Percentiles rank a stretch among this genome's conserved stretches.
These are phyloP conservation scores for Bergia sp. DNA, from an alignment of 92 coral and sea anemone genomes.

Conservation along the genomic window DNA sequence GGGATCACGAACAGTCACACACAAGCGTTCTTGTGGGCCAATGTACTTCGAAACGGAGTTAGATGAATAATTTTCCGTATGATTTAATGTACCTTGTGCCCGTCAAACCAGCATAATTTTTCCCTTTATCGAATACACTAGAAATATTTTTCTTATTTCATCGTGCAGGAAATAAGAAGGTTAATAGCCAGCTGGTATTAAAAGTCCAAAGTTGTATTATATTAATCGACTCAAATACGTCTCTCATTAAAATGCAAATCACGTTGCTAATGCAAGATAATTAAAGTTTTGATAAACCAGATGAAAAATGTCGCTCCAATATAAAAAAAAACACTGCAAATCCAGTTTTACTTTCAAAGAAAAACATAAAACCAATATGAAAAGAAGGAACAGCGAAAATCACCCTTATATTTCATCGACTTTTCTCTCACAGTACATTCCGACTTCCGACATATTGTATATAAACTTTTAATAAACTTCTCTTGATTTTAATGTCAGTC, in stretches of 20 bases:
- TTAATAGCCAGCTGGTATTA: not conserved
- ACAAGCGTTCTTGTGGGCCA: too few relatives aligned
- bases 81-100: too few relatives aligned
- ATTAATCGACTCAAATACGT: not conserved
- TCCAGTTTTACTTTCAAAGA: not conserved
- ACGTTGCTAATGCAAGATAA: not conserved
- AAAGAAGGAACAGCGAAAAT: not conserved
- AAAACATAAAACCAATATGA: too few relatives aligned
- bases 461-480: not conserved
- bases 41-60: too few relatives aligned
- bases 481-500: not conserved
- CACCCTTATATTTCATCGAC: not conserved
- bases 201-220: not conserved
- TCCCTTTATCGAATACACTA: too few relatives aligned
- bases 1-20: too few relatives aligned
- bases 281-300: conserved; percentile 11
- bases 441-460: not conserved
- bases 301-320: conserved; percentile 2
- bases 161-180: not conserved
- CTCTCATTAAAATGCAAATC: conserved; percentile 6
- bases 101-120: too few relatives aligned
- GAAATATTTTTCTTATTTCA: not conserved
- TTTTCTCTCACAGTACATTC: not conserved
- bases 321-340: not conserved
- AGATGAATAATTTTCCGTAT: too few relatives aligned